Conservation (phyloP, 2,888 invertebrate species). For the Pegoplata infirma region DNA sequence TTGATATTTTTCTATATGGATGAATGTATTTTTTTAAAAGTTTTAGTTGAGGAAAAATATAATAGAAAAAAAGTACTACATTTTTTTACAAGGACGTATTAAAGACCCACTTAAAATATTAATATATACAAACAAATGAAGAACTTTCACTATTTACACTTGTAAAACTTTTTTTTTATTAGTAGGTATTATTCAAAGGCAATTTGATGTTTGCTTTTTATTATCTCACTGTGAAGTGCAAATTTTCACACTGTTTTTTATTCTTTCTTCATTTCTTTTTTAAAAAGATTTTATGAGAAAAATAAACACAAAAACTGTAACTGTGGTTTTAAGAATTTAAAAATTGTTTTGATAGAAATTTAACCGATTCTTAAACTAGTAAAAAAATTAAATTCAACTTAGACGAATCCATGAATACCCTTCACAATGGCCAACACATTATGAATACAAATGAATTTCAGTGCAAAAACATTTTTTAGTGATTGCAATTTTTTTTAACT, state of each 20-base stretch:
- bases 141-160: slow-evolving; percentile 51
- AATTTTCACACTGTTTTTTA: not conserved
- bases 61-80: not conserved
- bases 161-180: slow-evolving; percentile 31
- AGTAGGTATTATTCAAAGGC: not conserved
- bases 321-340: too few species aligned
- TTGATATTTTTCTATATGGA: not conserved
- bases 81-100: slow-evolving; percentile 49
- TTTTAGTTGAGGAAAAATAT: not conserved
- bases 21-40: not conserved
- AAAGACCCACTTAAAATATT: slow-evolving; percentile 52
- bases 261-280: too few species aligned
- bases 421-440: too few species aligned
- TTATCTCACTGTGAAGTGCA: not conserved
- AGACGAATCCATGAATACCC: too few species aligned
- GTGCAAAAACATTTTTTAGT: too few species aligned
- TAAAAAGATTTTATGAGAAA: not conserved
- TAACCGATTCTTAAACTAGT: too few species aligned
- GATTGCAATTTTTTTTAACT: too few species aligned
- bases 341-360: too few species aligned
- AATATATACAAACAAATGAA: slow-evolving; percentile 41
- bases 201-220: not conserved
- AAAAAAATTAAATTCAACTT: too few species aligned
- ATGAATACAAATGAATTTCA: too few species aligned
- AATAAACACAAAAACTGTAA: not conserved